phyloP scores from a whole-genome alignment of 1,140 invertebrate genomes.

The Tetramorium alpestre region DNA sequence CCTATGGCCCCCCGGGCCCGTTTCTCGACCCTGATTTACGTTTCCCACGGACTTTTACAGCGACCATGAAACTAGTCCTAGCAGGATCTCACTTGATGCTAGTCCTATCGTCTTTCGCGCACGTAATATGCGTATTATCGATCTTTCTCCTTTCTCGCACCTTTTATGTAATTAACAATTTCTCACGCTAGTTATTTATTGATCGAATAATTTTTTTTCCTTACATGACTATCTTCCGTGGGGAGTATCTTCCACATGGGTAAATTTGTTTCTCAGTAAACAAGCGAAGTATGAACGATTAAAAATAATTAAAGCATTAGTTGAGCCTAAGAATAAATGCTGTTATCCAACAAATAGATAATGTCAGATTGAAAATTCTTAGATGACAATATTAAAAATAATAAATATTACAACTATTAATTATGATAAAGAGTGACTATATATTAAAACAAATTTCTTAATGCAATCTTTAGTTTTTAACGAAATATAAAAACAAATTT shows the following conservation, averaged over 20 bases:
- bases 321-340: slow-evolving; percentile 20
- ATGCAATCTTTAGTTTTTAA: neutral
- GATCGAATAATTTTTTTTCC: neutral
- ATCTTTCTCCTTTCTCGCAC: slow-evolving; percentile 7
- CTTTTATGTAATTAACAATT: slow-evolving; percentile 51
- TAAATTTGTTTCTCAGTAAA: slow-evolving; percentile 24
- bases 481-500: neutral
- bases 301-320: slow-evolving; percentile 29
- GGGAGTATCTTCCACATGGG: neutral
- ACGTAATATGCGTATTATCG: slow-evolving; percentile 42
- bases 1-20: slow-evolving; percentile 1
- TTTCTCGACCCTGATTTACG: slow-evolving; percentile 51
- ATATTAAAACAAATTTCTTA: neutral
- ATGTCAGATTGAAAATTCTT: neutral
- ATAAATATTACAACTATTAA: slow-evolving; percentile 9
- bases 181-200: slow-evolving; percentile 16
- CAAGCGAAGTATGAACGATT: neutral
- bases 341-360: neutral
- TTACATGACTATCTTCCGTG: neutral
- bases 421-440: neutral
- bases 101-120: slow-evolving; percentile 36
- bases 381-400: neutral
- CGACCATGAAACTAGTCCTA: slow-evolving; percentile 50
- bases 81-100: slow-evolving; percentile 48
- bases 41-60: slow-evolving; percentile 47